Percentiles rank a stretch among this genome's conserved stretches.
Conservation (phyloP, 2,113 vertebrate species). For the Halichoerus grypus region DNA sequence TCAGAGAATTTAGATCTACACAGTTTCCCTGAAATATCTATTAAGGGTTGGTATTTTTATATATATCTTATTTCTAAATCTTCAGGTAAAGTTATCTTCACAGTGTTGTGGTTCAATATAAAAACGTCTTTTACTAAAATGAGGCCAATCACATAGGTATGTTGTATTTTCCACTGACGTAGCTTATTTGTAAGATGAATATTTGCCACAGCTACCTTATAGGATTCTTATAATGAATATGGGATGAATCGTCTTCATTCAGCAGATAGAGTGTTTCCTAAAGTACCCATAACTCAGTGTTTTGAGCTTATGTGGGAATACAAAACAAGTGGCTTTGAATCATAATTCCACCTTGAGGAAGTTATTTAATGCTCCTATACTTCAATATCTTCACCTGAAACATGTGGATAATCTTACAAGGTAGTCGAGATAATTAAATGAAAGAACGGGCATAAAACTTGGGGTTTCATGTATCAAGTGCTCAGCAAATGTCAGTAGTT, state of each 20-base stretch:
- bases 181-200: neutral
- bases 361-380: neutral
- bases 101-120: neutral
- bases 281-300: neutral
- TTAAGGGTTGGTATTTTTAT: neutral
- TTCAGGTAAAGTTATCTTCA: constrained; percentile 17
- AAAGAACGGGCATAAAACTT: neutral
- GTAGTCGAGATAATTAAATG: neutral
- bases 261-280: neutral
- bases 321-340: neutral
- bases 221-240: neutral
- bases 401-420: neutral
- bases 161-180: neutral
- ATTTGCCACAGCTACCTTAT: neutral
- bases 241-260: neutral
- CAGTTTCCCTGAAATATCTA: neutral
- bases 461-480: neutral
- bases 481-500: neutral
- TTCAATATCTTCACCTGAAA: neutral
- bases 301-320: neutral
- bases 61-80: neutral
- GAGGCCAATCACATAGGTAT: neutral
- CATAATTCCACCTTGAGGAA: neutral
- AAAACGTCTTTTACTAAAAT: constrained; percentile 2
- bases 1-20: neutral